phyloP scores from a whole-genome alignment of 64 coral and sea anemone genomes.

The Orbicella faveolata region DNA sequence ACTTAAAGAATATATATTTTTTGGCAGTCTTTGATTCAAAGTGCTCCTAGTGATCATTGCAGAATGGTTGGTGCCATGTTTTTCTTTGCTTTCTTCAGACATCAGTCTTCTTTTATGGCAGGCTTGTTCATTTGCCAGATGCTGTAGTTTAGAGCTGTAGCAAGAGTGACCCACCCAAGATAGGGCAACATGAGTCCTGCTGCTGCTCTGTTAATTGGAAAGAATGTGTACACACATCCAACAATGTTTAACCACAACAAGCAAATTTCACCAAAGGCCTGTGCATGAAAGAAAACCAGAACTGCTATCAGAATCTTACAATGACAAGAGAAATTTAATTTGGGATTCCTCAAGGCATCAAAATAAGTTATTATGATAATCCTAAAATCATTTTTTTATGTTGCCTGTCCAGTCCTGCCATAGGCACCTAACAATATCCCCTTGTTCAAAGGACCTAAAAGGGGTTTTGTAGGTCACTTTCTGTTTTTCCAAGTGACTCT shows the following conservation, averaged over 20 bases:
- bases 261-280: constrained; percentile 57
- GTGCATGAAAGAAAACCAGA: not conserved
- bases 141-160: constrained; percentile 51
- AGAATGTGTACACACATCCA: constrained; percentile 65
- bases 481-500: too few species aligned
- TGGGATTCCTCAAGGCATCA: too few species aligned
- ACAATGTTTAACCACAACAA: constrained; percentile 51
- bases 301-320: too few species aligned
- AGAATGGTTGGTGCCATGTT: not conserved
- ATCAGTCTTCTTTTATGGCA: constrained; percentile 57
- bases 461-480: too few species aligned
- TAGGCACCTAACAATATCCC: too few species aligned
- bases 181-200: constrained; percentile 58
- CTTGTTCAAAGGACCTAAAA: too few species aligned
- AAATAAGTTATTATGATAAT: too few species aligned
- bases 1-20: too few species aligned
- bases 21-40: too few species aligned
- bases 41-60: not conserved
- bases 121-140: constrained; percentile 71
- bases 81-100: not conserved
- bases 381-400: too few species aligned
- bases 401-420: too few species aligned
- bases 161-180: constrained; percentile 50
- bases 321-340: too few species aligned
- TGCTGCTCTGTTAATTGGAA: constrained; percentile 51